These are phyloP conservation scores for Ophion costatus DNA, from an alignment of 2,888 invertebrate genomes.

Conservation along the genomic window DNA sequence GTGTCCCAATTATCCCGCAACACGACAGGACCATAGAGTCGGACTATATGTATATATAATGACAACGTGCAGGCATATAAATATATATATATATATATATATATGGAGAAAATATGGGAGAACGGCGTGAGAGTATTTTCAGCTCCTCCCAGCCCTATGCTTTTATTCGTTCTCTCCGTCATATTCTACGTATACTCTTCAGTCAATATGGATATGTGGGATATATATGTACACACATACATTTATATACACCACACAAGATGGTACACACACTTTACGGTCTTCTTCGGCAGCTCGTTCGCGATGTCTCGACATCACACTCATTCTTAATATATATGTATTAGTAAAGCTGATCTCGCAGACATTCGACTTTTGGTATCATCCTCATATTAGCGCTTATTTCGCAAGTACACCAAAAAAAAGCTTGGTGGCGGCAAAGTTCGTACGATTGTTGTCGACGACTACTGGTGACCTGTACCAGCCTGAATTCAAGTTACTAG, in stretches of 20 bases:
- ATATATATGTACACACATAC: conserved; percentile 7
- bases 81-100: background rate
- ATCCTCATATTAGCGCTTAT: too few relatives aligned
- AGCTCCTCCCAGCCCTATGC: conserved; percentile 75
- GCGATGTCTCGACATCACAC: conserved; percentile 59
- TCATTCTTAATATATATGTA: conserved; percentile 9
- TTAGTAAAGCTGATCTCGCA: background rate
- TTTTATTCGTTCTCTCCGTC: conserved; percentile 49
- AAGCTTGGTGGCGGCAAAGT: too few relatives aligned
- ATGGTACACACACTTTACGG: conserved; percentile 51
- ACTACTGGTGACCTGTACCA: too few relatives aligned
- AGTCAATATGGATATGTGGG: conserved; percentile 14
- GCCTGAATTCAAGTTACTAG: too few relatives aligned
- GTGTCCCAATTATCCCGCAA: conserved; percentile 83
- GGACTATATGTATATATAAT: conserved; percentile 20
- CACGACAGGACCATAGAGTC: conserved; percentile 75
- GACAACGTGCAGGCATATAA: background rate
- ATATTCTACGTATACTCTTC: conserved; percentile 41
- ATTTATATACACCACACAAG: conserved; percentile 27
- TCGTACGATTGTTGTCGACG: too few relatives aligned
- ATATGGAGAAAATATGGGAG: conserved; percentile 40
- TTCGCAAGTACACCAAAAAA: too few relatives aligned
- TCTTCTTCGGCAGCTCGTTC: conserved; percentile 56
- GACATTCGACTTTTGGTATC: too few relatives aligned
- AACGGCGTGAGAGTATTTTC: conserved; percentile 78